Evolutionary conservation across 1,140 invertebrate genomes (phyloP), one percentile per base, ranked within the genome.

Genomic region (Hyles euphorbiae): DNA sequence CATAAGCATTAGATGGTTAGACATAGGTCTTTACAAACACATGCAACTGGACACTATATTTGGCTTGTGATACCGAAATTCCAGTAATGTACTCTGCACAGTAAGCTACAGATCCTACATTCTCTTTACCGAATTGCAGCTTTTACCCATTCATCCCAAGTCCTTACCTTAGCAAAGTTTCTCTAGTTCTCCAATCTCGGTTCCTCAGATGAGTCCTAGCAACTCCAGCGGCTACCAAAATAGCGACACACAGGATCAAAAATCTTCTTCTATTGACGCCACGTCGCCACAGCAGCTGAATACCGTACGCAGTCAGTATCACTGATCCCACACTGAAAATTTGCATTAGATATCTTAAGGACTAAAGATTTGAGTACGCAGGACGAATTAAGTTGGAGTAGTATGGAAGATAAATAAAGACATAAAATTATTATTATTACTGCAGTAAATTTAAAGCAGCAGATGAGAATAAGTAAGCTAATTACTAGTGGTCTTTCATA

Each of bases 171-270:
- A 94, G 89, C 57, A 95, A 85, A 10, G 93, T 92, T 78, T 96
- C 94, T 61, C 96, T 91, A 8, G 94, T 94, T 44, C 90, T 85
- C 96, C 96, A 97, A 74, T 96, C 95, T 48, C 90, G 82, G 76
- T 97, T 97, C 60, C 95, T 89, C 34, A 92, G 77, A 58, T 93
- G 83, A 0, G 95, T 95, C 76, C 93, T 91, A 46, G 91, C 90
- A 51, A 91, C 91, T 61, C 93, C 81, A 3, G 92, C 78, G 3
- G 95, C 81, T 2, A 94, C 87, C 4, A 94, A 80, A 40, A 92
- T 63, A 0, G 91, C 88, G 12, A 93, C 87, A 10, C 89, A 88
- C 5, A 89, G 60, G 4, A 87, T 80, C 61, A 86, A 44, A 34
- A 79, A 34, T 34, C 70, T 53, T 11, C 76, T 63, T 32, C 61